Conservation (phyloP, 2,888 invertebrate species). For the Xanthia togata region DNA sequence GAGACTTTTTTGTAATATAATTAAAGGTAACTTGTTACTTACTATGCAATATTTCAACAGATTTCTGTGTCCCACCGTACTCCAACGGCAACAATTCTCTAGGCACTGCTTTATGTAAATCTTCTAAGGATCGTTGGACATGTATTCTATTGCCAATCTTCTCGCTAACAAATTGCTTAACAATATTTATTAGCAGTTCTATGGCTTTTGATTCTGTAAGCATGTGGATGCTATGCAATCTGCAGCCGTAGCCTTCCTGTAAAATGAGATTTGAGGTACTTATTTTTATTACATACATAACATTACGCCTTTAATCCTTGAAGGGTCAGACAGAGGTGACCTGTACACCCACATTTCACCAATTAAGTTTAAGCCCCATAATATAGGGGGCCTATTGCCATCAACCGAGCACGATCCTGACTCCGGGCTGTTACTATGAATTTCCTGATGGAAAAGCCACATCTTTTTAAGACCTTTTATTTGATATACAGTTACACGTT, state of each 20-base stretch:
- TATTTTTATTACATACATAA: not conserved
- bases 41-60: slow-evolving; percentile 54
- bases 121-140: slow-evolving; percentile 64
- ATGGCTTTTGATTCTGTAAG: slow-evolving; percentile 73
- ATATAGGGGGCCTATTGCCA: not conserved
- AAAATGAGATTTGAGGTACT: not conserved
- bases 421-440: no score
- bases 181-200: slow-evolving; percentile 68
- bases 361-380: not conserved
- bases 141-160: slow-evolving; percentile 72
- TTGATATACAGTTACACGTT: no score
- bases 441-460: no score
- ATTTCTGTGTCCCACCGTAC: slow-evolving; percentile 71
- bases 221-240: slow-evolving; percentile 71
- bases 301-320: no score
- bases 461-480: no score
- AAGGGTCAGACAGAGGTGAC: no score
- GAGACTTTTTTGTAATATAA: no score
- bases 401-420: no score
- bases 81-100: slow-evolving; percentile 70
- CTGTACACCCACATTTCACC: not conserved
- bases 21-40: not conserved
- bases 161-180: slow-evolving; percentile 72
- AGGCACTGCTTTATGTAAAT: slow-evolving; percentile 65
- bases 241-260: slow-evolving; percentile 75